Evolutionary conservation across 2,888 invertebrate species (phyloP).

Genomic region (Hypomecis punctinalis): DNA sequence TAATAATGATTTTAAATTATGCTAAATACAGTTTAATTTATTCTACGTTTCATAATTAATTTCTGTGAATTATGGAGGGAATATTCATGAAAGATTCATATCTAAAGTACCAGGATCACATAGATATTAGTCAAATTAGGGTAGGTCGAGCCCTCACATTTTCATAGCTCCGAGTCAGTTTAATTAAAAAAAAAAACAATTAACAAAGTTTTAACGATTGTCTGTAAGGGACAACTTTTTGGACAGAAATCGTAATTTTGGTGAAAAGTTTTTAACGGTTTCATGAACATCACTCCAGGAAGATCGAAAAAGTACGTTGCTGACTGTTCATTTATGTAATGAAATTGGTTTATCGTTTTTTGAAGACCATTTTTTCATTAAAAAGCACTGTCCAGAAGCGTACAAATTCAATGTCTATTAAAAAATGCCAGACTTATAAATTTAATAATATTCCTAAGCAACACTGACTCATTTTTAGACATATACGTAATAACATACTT

Average conservation of each 20-base stretch:
- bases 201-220: slow-evolving; percentile 55
- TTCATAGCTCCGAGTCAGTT: slow-evolving; percentile 46
- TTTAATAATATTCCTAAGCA: too few relatives aligned
- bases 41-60: slow-evolving; percentile 37
- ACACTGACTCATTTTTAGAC: too few relatives aligned
- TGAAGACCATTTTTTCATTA: too few relatives aligned
- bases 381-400: too few relatives aligned
- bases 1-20: slow-evolving; percentile 19
- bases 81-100: slow-evolving; percentile 51
- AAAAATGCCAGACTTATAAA: too few relatives aligned
- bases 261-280: slow-evolving; percentile 13
- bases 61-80: slow-evolving; percentile 35
- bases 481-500: too few relatives aligned
- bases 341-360: not conserved
- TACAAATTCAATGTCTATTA: too few relatives aligned
- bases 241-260: slow-evolving; percentile 10
- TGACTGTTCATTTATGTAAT: not conserved
- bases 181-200: slow-evolving; percentile 53
- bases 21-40: slow-evolving; percentile 33
- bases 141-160: slow-evolving; percentile 39
- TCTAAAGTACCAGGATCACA: slow-evolving; percentile 46
- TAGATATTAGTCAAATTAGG: slow-evolving; percentile 51
- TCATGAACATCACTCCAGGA: not conserved
- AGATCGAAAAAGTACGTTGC: not conserved
- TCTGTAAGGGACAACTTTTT: slow-evolving; percentile 14